Conservation (phyloP, 2,797 vertebrate species). For the Hipposideros larvatus region DNA sequence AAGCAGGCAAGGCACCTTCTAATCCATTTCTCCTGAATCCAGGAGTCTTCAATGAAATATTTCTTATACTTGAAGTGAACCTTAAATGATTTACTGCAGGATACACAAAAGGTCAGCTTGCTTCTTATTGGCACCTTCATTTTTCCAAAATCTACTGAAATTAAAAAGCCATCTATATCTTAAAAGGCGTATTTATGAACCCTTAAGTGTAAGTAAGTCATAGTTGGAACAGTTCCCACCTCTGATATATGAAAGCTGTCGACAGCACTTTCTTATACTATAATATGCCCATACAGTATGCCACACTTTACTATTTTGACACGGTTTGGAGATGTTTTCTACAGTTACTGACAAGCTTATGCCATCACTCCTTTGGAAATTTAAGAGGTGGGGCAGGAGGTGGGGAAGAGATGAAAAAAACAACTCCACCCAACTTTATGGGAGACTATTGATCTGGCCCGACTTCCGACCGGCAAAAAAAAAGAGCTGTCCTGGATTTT, state of each 20-base stretch:
- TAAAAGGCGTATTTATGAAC: slow-evolving; percentile 90
- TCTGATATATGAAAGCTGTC: slow-evolving; percentile 90
- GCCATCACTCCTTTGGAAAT: slow-evolving; percentile 88
- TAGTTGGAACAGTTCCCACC: slow-evolving; percentile 87
- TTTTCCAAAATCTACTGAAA: slow-evolving; percentile 87
- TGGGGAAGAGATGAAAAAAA: slow-evolving; percentile 25
- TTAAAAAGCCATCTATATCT: slow-evolving; percentile 91
- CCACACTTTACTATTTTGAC: slow-evolving; percentile 91
- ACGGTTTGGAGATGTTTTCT: slow-evolving; percentile 87
- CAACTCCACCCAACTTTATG: slow-evolving; percentile 77
- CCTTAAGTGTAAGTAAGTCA: slow-evolving; percentile 89
- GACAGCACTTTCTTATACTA: slow-evolving; percentile 83
- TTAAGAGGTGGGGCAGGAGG: slow-evolving; percentile 80
- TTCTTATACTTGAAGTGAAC: slow-evolving; percentile 79
- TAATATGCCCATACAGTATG: slow-evolving; percentile 90
- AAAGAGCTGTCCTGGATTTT: slow-evolving; percentile 89
- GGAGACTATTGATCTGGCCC: slow-evolving; percentile 87
- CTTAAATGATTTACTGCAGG: slow-evolving; percentile 83
- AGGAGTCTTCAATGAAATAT: slow-evolving; percentile 74
- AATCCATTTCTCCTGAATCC: slow-evolving; percentile 60
- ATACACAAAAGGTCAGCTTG: slow-evolving; percentile 75
- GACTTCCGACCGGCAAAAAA: slow-evolving; percentile 91
- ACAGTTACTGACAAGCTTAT: slow-evolving; percentile 91
- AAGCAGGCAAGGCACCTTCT: slow-evolving; percentile 10
- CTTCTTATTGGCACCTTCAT: slow-evolving; percentile 82